Evolutionary conservation across 2,113 vertebrate species (phyloP), one percentile per base, ranked within the genome.

Genomic region (Carettochelys insculpta): DNA sequence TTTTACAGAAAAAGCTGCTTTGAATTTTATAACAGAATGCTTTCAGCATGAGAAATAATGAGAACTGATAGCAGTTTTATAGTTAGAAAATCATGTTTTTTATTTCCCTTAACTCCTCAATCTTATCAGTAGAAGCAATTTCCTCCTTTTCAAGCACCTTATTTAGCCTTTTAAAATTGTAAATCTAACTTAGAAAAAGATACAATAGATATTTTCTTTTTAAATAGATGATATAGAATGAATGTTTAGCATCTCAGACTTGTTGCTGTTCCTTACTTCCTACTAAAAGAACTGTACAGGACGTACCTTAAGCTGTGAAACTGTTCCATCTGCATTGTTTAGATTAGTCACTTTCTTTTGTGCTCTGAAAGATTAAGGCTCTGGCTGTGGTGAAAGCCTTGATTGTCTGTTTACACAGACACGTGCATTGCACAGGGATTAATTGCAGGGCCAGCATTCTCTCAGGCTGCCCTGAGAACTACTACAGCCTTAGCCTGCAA

Each of bases 21-120:
- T 94, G 91, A 95, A 71, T 94, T 94, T 95, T 88, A 92, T 94
- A 91, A 80, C 53, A 48, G 78, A 65, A 87, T 91, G 58, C 65
- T 91, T 96, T 91, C 34, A 56, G n/a, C 86, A 90, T 88, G 89
- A 1, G 11, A 90, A 95, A 91, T 95, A 95, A 94, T 92, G 85
- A 95, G 86, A 94, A 89, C 76, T 86, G 78, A 93, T 95, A 82
- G 20, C 11, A 83, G 47, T 84, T 95, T 89, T 91, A 91, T 95
- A 56, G 48, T 81, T 90, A 90, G 90, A 95, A 95, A 86, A 53
- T 4, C 31, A 71, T 43, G 19, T 80, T 96, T 48, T 86, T 95
- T 94, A 73, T 92, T 96, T 91, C 87, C n/a, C 65, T 94, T 84
- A 83, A 76, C 90, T 93, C 22, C 52, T 94, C 52, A 76, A 0